Percentiles rank a stretch among this genome's conserved stretches.
These are phyloP conservation scores for Pampusana beccarii DNA, from an alignment of 2,113 vertebrate species.

Conservation along the genomic window DNA sequence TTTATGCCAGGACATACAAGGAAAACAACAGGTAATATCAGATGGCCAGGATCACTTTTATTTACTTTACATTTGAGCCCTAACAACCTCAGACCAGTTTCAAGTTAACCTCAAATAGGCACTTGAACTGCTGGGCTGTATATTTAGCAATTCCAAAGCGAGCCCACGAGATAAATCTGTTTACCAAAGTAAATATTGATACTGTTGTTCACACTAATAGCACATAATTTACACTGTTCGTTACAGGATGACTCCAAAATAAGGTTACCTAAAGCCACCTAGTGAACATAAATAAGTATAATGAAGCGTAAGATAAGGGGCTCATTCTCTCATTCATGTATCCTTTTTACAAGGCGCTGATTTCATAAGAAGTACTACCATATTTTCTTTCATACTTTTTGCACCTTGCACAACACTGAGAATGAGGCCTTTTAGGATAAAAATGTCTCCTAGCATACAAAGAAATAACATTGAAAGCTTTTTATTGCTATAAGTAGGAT, in stretches of 20 bases:
- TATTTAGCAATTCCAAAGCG: background rate
- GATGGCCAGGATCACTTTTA: conserved; percentile 5
- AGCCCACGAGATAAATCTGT: background rate
- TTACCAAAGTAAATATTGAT: background rate
- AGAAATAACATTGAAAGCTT: background rate
- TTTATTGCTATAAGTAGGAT: background rate
- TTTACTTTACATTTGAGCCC: conserved; percentile 21
- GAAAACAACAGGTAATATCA: conserved; percentile 13
- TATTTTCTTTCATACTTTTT: background rate
- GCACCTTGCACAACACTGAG: background rate
- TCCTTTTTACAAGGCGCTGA: background rate
- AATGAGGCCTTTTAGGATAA: background rate
- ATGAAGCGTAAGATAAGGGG: background rate
- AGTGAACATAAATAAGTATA: background rate
- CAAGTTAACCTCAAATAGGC: background rate
- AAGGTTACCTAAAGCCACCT: background rate
- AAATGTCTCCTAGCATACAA: background rate
- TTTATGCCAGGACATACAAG: background rate
- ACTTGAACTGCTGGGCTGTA: background rate
- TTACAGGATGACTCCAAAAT: background rate
- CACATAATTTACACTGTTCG: background rate
- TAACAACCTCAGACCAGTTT: background rate
- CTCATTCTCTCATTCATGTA: background rate
- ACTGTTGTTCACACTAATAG: background rate
- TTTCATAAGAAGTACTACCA: background rate